Evolutionary conservation across 2,888 invertebrate species (phyloP), one percentile per base, ranked within the genome.

Genomic region (Helobdella robusta): DNA sequence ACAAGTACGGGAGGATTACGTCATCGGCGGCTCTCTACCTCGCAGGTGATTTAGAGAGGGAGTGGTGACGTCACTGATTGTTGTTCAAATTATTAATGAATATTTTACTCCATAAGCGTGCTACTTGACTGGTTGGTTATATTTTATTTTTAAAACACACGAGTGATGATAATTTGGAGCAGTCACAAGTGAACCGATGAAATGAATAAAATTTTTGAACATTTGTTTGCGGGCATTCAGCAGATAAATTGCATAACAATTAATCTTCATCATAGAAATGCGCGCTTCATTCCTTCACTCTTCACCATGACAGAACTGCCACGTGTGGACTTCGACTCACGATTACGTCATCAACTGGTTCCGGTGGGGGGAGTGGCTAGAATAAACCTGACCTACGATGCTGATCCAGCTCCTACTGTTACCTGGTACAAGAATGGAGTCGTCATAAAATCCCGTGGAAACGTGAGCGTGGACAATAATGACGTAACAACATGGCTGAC

Each of bases 391-490:
- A 48, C 23, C 25, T 59, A 71, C 8, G 69, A 69, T 11, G 72
- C 71, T 15, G 70, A 69, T n/a, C 70, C 72, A 15, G 28, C 56
- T 11, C 71, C 72, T 1, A 59, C 59, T 23, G 15, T 69, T 50
- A 56, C 65, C 1, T 70, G 69, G 69, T 69, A 67, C 65, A 70
- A 70, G 54, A 69, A 72, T 56, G 72, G 72, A 23, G 54, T 63
- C 40, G 54, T 56, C 25, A 52, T 72, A 28, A 44, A 32, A 20
- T 54, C 50, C 6, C 61, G 66, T 15, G 30, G 62, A 5, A 65
- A 71, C 50, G 58, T 69, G 35, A 25, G 23, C 40, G 85, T 91
- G 30, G 85, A 89, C 65, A 87, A 89, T 75, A 89, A 48, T 32
- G 69, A 70, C 52, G 68, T 60, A 56, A 50, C 61, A 20, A 59